A percentile compares a stretch with the other conserved stretches of the same genome.
Conservation (phyloP, 2,797 vertebrate genomes). For the Chiropotes sagulatus region DNA sequence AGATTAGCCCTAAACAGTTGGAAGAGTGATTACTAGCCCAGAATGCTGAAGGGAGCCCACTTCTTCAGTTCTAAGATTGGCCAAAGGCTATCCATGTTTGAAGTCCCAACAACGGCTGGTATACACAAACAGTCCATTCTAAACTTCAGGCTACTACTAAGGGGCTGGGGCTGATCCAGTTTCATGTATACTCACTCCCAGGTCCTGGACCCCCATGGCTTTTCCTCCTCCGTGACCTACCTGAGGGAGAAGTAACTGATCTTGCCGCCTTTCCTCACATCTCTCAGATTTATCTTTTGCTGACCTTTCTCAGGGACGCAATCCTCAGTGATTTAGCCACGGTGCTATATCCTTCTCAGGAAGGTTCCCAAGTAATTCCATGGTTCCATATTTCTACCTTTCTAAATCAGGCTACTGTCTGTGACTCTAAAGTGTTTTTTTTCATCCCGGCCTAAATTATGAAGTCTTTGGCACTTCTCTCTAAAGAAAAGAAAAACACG, state of each 20-base stretch:
- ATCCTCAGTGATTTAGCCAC: not conserved
- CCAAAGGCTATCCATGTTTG: not conserved
- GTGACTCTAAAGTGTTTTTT: not conserved
- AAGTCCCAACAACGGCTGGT: not conserved
- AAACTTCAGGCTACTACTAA: not conserved
- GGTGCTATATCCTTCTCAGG: not conserved
- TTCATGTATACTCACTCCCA: not conserved
- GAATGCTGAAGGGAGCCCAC: not conserved
- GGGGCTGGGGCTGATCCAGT: not conserved
- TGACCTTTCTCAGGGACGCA: not conserved
- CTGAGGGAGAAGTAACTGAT: not conserved
- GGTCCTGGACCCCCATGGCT: accelerated
- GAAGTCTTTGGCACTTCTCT: not conserved
- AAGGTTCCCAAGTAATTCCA: not conserved
- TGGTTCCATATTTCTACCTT: not conserved
- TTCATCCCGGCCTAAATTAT: not conserved
- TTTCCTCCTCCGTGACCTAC: not conserved
- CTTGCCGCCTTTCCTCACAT: not conserved
- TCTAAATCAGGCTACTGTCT: not conserved
- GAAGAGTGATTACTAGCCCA: not conserved
- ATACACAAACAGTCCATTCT: not conserved
- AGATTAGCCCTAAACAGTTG: not conserved
- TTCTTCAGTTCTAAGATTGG: not conserved
- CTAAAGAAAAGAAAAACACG: not conserved
- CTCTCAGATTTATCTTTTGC: not conserved